phyloP scores from a whole-genome alignment of 1,140 invertebrate species.

The Eulimnadia texana region DNA sequence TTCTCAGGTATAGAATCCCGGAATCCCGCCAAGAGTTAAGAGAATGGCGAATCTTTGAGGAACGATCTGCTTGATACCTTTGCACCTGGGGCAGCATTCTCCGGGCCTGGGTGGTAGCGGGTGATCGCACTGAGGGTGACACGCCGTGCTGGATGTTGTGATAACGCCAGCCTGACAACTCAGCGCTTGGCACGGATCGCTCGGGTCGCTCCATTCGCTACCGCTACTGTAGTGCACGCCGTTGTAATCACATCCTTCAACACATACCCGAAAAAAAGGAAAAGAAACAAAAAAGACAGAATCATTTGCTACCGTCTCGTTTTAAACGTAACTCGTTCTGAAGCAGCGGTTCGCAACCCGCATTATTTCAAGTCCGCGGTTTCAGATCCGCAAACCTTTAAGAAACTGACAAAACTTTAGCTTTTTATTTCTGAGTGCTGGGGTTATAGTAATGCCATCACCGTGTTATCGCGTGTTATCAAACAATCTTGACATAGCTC shows the following conservation, averaged over 20 bases:
- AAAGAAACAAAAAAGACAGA: slow-evolving; percentile 17
- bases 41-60: too few relatives aligned
- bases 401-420: neutral
- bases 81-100: slow-evolving; percentile 69
- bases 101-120: slow-evolving; percentile 50
- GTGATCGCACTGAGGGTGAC: slow-evolving; percentile 60
- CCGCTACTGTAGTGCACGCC: slow-evolving; percentile 54
- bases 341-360: neutral
- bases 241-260: slow-evolving; percentile 53
- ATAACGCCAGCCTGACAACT: slow-evolving; percentile 68
- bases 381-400: neutral
- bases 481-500: too few relatives aligned
- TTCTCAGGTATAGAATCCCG: too few relatives aligned
- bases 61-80: too few relatives aligned
- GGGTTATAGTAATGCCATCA: too few relatives aligned
- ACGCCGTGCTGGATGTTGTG: slow-evolving; percentile 58
- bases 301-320: neutral
- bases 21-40: too few relatives aligned
- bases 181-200: slow-evolving; percentile 45
- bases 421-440: neutral
- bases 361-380: neutral
- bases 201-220: slow-evolving; percentile 53
- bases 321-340: too few relatives aligned
- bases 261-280: neutral
- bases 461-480: too few relatives aligned